Evolutionary conservation across 2,113 vertebrate species (phyloP).

Genomic region (western clawed frog (Xenopus tropicalis)): DNA sequence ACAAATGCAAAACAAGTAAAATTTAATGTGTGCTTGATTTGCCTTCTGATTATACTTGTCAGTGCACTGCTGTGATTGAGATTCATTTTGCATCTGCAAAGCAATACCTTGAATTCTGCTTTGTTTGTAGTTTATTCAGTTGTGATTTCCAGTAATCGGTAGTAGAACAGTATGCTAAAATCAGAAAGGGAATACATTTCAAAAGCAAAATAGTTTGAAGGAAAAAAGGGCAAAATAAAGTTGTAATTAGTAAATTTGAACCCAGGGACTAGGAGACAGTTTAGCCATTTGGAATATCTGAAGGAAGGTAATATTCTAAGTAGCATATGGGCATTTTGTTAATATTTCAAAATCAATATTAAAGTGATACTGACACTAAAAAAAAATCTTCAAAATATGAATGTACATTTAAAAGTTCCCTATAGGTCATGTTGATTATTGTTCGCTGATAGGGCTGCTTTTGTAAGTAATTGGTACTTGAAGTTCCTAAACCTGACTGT

Average conservation of each 20-base stretch:
- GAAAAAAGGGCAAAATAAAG: background rate
- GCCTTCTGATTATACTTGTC: constrained; percentile 46
- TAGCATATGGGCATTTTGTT: too few relatives aligned
- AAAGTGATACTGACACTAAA: too few relatives aligned
- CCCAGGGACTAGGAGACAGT: background rate
- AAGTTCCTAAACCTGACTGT: too few relatives aligned
- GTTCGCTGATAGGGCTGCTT: too few relatives aligned
- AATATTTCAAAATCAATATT: too few relatives aligned
- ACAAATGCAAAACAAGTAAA: constrained; percentile 46
- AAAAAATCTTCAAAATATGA: too few relatives aligned
- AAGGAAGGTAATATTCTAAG: too few relatives aligned
- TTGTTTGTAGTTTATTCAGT: constrained; percentile 35
- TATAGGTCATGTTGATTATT: too few relatives aligned
- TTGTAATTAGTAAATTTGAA: background rate
- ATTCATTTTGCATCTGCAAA: constrained; percentile 45
- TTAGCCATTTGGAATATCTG: too few relatives aligned
- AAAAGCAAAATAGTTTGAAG: constrained; percentile 3
- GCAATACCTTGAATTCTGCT: constrained; percentile 44
- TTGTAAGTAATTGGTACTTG: too few relatives aligned
- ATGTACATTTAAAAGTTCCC: too few relatives aligned
- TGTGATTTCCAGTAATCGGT: constrained; percentile 15
- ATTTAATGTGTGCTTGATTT: constrained; percentile 45
- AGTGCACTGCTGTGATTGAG: constrained; percentile 45
- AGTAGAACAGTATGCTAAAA: constrained; percentile 8
- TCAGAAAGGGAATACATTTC: constrained; percentile 16